A percentile compares a stretch with the other conserved stretches of the same genome.
phyloP scores from a whole-genome alignment of 2,888 invertebrate species.

The Boloria euphrosyne region DNA sequence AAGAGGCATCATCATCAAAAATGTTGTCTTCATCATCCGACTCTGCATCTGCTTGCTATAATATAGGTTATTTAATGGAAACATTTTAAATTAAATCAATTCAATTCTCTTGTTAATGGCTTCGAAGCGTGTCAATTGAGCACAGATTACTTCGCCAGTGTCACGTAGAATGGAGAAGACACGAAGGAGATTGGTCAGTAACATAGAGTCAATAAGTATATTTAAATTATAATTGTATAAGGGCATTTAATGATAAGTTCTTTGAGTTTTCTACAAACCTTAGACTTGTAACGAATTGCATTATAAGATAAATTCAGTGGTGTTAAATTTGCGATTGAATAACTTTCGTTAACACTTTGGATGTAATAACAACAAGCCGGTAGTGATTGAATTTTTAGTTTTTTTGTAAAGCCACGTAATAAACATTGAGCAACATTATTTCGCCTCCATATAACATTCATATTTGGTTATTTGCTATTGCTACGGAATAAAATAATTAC shows the following conservation, averaged over 20 bases:
- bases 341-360: constrained; percentile 25
- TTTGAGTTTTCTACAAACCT: constrained; percentile 49
- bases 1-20: constrained; percentile 69
- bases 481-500: not conserved
- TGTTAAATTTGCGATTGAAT: constrained; percentile 40
- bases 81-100: no score
- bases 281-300: constrained; percentile 60
- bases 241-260: not conserved
- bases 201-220: no score
- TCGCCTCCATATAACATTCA: constrained; percentile 34
- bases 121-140: no score
- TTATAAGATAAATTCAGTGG: constrained; percentile 42
- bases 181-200: no score
- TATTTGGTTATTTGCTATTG: constrained; percentile 10
- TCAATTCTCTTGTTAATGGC: no score
- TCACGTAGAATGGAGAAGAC: no score
- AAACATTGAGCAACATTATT: constrained; percentile 14
- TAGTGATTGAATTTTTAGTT: constrained; percentile 21
- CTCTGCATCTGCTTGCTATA: constrained; percentile 70
- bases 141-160: no score
- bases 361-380: constrained; percentile 22
- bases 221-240: no score
- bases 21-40: constrained; percentile 80
- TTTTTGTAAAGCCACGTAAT: constrained; percentile 20
- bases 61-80: not conserved